Evolutionary conservation across 2,888 invertebrate genomes (phyloP), one percentile per base, ranked within the genome.

Genomic region (Drosophila eohydei): DNA sequence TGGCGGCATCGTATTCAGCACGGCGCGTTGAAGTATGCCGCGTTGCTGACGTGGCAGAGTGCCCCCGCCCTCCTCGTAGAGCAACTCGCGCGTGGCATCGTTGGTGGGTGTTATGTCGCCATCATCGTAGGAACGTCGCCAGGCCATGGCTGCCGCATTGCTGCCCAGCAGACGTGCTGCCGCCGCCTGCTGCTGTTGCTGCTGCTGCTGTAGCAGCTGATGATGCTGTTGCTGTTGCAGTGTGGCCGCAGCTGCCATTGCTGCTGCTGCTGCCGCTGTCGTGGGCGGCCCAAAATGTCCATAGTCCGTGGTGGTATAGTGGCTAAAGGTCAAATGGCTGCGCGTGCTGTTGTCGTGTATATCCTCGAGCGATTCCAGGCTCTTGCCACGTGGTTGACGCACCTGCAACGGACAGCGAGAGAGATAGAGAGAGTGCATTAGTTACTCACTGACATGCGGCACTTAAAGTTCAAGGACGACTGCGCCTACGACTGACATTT

Each of bases 91-190:
- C 40, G 91, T 89, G 56, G 92, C 92, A 92, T 97, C 97, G 91
- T 97, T 97, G 52, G 97, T 97, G 14, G 96, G 96, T 38, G 97
- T 97, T 76, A 97, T 96, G 92, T 98, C 97, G 21, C 97, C 97
- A 91, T 97, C 97, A 92, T 97, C 97, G 92, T 96, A 97, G 73
- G 96, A 96, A 83, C 97, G 94, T 88, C 96, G 94, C 96, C 96
- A 96, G 73, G 94, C 92, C 88, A 93, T 90, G 38, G 90, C 92
- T 57, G 91, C 91, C 38, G 92, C 86, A 72, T 92, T 91, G 87
- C 84, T 92, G 78, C 85, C 91, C 78, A 89, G 81, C 59, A 89
- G 74, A 62, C 89, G 90, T 55, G 85, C 74, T 60, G 85, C 85
- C 6, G 83, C 80, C 8, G 77, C 81, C 66, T 87, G 68, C 69